Conservation (phyloP, 2,888 invertebrate genomes). For the Chrysotoxum bicinctum region DNA sequence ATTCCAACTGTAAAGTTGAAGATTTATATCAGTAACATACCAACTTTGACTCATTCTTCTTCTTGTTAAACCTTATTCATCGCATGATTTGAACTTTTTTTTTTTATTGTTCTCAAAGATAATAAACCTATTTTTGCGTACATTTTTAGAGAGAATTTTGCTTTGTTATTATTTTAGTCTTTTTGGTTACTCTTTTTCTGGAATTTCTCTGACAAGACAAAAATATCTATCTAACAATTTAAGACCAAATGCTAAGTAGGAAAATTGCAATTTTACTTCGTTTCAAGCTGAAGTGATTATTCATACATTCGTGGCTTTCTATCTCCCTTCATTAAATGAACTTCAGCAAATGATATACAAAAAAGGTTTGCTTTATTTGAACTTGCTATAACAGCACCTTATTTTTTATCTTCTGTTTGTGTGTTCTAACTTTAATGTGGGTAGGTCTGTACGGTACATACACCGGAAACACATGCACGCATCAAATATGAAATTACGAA, state of each 20-base stretch:
- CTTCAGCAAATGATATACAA: background rate
- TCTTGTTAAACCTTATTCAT: background rate
- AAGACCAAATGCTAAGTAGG: background rate
- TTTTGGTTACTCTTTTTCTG: background rate
- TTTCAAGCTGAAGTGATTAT: background rate
- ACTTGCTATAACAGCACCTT: background rate
- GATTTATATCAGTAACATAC: background rate
- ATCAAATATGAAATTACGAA: conserved; percentile 10
- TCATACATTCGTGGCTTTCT: background rate
- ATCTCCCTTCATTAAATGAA: background rate
- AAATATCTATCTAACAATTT: background rate
- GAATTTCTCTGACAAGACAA: background rate
- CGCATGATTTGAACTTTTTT: background rate
- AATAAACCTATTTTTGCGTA: background rate
- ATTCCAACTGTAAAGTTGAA: background rate
- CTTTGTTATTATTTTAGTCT: background rate
- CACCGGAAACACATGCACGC: background rate
- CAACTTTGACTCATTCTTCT: background rate
- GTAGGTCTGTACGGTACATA: background rate
- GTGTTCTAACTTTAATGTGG: background rate
- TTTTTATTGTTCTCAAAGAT: background rate
- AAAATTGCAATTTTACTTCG: background rate
- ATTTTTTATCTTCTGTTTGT: background rate
- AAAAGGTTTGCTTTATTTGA: background rate
- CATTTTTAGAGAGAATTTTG: background rate